Evolutionary conservation across 2,888 invertebrate species (phyloP).

Genomic region (Cynaeus angustus): DNA sequence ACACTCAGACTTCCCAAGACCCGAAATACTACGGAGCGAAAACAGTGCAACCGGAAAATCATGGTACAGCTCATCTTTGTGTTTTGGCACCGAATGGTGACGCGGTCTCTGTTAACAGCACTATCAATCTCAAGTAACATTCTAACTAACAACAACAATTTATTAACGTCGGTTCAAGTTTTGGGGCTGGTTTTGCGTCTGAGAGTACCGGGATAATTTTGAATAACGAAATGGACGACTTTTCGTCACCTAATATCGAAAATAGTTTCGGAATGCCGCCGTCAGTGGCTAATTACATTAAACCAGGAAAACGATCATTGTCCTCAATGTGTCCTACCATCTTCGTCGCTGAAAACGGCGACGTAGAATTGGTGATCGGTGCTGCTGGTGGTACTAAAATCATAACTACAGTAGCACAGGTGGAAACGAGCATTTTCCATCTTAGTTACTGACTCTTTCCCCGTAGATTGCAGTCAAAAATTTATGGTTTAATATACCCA

Average conservation of each 20-base stretch:
- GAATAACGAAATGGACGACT: constrained; percentile 94
- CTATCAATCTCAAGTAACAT: constrained; percentile 86
- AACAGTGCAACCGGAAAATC: constrained; percentile 78
- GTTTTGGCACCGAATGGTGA: constrained; percentile 90
- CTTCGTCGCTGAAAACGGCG: constrained; percentile 78
- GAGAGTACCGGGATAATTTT: constrained; percentile 85
- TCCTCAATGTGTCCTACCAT: constrained; percentile 95
- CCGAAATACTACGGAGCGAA: constrained; percentile 83
- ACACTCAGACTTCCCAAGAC: constrained; percentile 78
- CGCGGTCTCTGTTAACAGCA: constrained; percentile 91
- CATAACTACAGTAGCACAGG: constrained; percentile 85
- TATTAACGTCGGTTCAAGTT: constrained; percentile 72
- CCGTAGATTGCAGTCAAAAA: constrained; percentile 72
- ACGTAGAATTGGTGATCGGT: constrained; percentile 81
- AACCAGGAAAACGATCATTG: constrained; percentile 87
- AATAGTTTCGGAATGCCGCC: constrained; percentile 85
- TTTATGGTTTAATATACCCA: constrained; percentile 74
- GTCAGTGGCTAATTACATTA: constrained; percentile 88
- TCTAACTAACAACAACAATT: too few relatives aligned
- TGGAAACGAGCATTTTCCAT: constrained; percentile 66
- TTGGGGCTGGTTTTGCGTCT: constrained; percentile 87
- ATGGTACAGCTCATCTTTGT: constrained; percentile 94
- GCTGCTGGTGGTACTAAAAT: constrained; percentile 95
- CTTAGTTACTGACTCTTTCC: background rate
- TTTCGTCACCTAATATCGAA: constrained; percentile 79